These are phyloP conservation scores for Neoitamus cyanurus DNA, from an alignment of 2,888 invertebrate species.

Conservation along the genomic window DNA sequence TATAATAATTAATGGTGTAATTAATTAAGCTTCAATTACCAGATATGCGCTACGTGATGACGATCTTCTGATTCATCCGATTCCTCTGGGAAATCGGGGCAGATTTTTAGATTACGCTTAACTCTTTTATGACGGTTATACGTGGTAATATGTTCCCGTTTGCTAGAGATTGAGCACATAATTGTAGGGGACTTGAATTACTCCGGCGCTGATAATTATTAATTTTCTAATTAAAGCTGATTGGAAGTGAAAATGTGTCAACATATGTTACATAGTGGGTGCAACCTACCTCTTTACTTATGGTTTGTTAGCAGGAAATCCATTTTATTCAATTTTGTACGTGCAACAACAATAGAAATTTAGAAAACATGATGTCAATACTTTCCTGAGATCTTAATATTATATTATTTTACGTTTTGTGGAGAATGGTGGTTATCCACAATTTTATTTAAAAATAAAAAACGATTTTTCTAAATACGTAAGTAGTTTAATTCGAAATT, in stretches of 20 bases:
- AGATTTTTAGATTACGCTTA: conserved; percentile 7
- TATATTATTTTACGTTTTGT: no score
- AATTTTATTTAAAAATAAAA: no score
- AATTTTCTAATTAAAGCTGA: not conserved
- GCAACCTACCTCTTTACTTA: no score
- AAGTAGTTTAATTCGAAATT: no score
- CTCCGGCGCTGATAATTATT: not conserved
- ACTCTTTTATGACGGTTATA: not conserved
- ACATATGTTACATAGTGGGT: no score
- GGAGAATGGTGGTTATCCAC: no score
- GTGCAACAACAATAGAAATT: no score
- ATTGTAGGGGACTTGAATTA: not conserved
- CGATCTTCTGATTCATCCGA: not conserved
- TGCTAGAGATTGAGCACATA: not conserved
- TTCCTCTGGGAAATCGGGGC: not conserved
- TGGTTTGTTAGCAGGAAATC: no score
- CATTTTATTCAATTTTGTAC: no score
- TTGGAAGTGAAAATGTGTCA: not conserved
- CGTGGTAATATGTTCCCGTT: not conserved
- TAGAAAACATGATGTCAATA: no score
- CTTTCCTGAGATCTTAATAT: no score
- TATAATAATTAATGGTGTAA: conserved; percentile 25
- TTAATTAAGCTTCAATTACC: conserved; percentile 13
- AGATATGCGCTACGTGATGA: not conserved
- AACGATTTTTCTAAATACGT: no score